Conservation (phyloP, 2,113 vertebrate species). For the Ceyx melanurus region DNA sequence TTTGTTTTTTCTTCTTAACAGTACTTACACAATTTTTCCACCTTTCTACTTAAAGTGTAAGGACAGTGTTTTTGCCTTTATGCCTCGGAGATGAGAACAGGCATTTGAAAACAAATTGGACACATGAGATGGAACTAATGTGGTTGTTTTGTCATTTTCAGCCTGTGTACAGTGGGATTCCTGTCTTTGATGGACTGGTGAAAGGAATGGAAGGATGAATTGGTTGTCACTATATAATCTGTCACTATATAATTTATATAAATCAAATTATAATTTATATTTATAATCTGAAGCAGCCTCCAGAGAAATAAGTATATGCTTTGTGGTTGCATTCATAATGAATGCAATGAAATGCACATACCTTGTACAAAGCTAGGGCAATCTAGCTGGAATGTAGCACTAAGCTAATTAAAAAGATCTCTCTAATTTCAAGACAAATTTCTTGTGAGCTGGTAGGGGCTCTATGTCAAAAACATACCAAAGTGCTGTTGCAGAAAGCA, state of each 20-base stretch:
- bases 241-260: neutral
- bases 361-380: neutral
- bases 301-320: neutral
- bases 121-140: neutral
- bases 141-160: conserved; percentile 1
- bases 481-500: neutral
- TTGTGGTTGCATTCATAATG: neutral
- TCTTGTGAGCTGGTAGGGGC: neutral
- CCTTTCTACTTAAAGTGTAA: neutral
- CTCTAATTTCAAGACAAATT: neutral
- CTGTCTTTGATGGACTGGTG: conserved; percentile 1
- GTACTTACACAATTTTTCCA: neutral
- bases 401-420: neutral
- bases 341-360: neutral
- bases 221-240: neutral
- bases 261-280: neutral
- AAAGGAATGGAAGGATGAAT: conserved; percentile 4
- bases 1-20: neutral
- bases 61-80: neutral
- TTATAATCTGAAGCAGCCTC: neutral
- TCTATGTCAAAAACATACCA: neutral
- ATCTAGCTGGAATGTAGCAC: neutral
- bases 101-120: conserved; percentile 1
- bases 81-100: neutral
- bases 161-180: neutral